Conservation (phyloP, 2,888 invertebrate species). For the Pseudeuparius sepicola region DNA sequence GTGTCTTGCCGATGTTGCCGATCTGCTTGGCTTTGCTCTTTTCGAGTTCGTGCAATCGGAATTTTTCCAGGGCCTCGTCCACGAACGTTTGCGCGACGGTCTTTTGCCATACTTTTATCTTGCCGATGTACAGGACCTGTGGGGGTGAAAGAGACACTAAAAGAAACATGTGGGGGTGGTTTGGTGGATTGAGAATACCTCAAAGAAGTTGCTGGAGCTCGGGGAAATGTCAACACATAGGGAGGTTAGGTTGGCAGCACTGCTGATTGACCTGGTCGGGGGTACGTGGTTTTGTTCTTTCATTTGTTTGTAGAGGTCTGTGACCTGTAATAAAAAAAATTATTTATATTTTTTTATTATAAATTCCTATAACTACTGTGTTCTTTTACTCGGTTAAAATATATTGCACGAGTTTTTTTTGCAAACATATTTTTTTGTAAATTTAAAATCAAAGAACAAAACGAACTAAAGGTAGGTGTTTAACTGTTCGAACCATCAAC, state of each 20-base stretch:
- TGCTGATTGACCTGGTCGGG: slow-evolving; percentile 40
- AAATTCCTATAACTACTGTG: no score
- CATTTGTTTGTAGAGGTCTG: slow-evolving; percentile 63
- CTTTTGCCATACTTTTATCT: slow-evolving; percentile 78
- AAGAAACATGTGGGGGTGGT: slow-evolving; percentile 3
- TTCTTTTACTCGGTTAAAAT: no score
- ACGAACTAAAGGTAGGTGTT: no score
- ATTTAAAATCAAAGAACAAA: no score
- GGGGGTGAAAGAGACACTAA: slow-evolving; percentile 3
- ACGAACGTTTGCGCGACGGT: slow-evolving; percentile 82
- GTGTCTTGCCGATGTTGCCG: slow-evolving; percentile 30
- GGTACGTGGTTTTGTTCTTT: slow-evolving; percentile 48
- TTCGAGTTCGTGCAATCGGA: slow-evolving; percentile 68
- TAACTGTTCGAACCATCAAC: no score
- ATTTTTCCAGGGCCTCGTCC: slow-evolving; percentile 81
- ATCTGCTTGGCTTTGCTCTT: slow-evolving; percentile 40
- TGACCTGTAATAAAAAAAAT: slow-evolving; percentile 47
- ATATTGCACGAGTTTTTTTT: no score
- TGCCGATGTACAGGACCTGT: slow-evolving; percentile 83
- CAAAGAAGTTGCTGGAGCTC: slow-evolving; percentile 82
- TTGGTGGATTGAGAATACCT: slow-evolving; percentile 44
- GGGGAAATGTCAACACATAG: slow-evolving; percentile 71
- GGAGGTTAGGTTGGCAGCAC: slow-evolving; percentile 55
- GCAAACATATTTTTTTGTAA: no score
- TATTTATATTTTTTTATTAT: no score